A percentile compares a stretch with the other conserved stretches of the same genome.
Conservation (phyloP, 2,113 vertebrate species). For the Eptesicus fuscus region DNA sequence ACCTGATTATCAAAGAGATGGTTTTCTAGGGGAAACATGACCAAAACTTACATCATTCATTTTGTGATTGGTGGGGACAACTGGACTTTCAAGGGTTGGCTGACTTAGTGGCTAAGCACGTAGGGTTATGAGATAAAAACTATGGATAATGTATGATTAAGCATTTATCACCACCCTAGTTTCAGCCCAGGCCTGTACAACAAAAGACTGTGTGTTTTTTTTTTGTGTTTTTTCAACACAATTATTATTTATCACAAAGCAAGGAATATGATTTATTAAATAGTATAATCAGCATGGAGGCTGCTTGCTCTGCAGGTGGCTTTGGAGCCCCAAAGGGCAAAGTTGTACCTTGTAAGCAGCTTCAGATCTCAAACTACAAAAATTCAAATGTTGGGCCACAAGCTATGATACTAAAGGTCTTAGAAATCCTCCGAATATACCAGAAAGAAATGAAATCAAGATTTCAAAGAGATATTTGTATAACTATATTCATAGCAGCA, state of each 20-base stretch:
- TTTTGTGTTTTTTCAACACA: background rate
- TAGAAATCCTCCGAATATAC: background rate
- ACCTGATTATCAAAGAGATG: background rate
- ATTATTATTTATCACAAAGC: background rate
- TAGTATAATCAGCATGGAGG: background rate
- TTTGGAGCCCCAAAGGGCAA: background rate
- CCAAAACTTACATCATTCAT: background rate
- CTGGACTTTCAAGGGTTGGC: background rate
- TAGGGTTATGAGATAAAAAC: background rate
- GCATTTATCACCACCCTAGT: background rate
- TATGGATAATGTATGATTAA: background rate
- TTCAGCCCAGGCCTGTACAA: background rate
- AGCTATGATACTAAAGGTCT: background rate
- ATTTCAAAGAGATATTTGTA: background rate
- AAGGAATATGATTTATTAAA: background rate
- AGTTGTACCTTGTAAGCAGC: background rate
- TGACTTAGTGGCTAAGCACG: background rate
- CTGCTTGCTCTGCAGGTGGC: background rate
- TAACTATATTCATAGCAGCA: background rate
- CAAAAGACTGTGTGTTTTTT: background rate
- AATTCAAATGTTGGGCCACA: background rate
- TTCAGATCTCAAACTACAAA: background rate
- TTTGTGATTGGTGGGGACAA: background rate
- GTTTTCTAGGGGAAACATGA: background rate
- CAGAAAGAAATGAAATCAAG: background rate